Conservation (phyloP, 2,888 invertebrate genomes). For the Chironomus riparius region DNA sequence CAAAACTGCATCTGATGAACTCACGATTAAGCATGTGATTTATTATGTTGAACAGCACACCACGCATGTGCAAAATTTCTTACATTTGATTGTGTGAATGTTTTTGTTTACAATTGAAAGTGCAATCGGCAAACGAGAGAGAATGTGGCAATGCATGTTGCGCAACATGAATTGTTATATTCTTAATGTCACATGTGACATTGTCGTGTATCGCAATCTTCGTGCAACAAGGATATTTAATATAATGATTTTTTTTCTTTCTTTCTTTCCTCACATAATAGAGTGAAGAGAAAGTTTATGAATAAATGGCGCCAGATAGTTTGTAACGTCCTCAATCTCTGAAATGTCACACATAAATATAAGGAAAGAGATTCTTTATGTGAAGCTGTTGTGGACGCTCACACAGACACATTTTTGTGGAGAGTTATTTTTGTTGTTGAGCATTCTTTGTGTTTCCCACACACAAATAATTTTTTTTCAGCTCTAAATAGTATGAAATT, state of each 20-base stretch:
- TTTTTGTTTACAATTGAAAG: conserved; percentile 12
- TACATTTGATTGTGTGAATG: neutral
- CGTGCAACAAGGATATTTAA: neutral
- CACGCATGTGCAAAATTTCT: neutral
- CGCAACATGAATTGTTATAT: neutral
- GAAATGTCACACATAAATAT: neutral
- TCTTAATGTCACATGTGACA: neutral
- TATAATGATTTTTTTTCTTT: neutral
- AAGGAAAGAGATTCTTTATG: neutral
- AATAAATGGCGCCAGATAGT: neutral
- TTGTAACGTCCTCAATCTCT: neutral
- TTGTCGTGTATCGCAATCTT: neutral
- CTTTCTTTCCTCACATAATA: neutral
- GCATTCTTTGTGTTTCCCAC: too few relatives aligned
- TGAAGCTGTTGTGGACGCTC: neutral
- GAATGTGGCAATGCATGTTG: neutral
- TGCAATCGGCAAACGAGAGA: neutral
- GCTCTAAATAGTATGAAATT: too few relatives aligned
- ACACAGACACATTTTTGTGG: too few relatives aligned
- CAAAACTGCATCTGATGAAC: neutral
- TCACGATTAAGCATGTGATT: conserved; percentile 1
- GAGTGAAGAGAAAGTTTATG: neutral
- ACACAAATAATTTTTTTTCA: too few relatives aligned
- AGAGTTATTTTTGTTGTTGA: too few relatives aligned
- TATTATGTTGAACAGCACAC: neutral